These are phyloP conservation scores for Stratiolaelaps scimitus DNA, from an alignment of 1,140 invertebrate genomes.

Conservation along the genomic window DNA sequence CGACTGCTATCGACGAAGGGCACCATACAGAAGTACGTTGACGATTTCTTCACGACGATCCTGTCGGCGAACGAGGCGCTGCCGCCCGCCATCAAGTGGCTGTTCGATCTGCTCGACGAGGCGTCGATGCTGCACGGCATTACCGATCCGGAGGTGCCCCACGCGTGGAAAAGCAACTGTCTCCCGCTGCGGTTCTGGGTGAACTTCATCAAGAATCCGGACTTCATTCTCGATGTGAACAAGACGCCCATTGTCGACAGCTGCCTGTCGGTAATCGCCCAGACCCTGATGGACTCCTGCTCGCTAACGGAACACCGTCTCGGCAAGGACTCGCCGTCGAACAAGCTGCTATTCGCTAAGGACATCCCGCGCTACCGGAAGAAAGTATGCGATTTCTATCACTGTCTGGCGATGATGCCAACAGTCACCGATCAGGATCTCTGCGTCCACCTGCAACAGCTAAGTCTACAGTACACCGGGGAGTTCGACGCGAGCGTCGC, in stretches of 20 bases:
- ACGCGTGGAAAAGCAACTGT: slow-evolving; percentile 93
- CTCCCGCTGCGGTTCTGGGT: slow-evolving; percentile 89
- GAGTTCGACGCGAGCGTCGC: slow-evolving; percentile 80
- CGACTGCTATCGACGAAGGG: slow-evolving; percentile 82
- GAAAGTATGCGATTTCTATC: slow-evolving; percentile 74
- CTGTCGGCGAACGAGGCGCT: slow-evolving; percentile 74
- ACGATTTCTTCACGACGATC: slow-evolving; percentile 81
- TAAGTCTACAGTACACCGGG: slow-evolving; percentile 63
- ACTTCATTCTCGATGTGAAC: slow-evolving; percentile 90
- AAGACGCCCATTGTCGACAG: slow-evolving; percentile 82
- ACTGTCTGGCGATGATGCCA: slow-evolving; percentile 64
- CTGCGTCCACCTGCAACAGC: slow-evolving; percentile 75
- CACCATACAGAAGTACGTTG: slow-evolving; percentile 89
- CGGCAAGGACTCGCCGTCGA: slow-evolving; percentile 85
- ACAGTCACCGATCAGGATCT: slow-evolving; percentile 82
- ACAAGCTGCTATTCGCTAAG: slow-evolving; percentile 85
- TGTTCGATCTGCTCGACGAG: slow-evolving; percentile 85
- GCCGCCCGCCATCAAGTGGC: slow-evolving; percentile 82
- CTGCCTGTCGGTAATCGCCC: slow-evolving; percentile 82
- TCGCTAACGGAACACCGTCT: slow-evolving; percentile 72
- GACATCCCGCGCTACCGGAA: slow-evolving; percentile 73
- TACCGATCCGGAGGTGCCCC: slow-evolving; percentile 71
- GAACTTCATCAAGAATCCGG: slow-evolving; percentile 91
- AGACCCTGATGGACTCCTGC: slow-evolving; percentile 91
- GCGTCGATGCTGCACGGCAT: slow-evolving; percentile 70